Evolutionary conservation across 64 coral and sea anemone genomes (phyloP).

Genomic region (Stichodactyla mertensii): DNA sequence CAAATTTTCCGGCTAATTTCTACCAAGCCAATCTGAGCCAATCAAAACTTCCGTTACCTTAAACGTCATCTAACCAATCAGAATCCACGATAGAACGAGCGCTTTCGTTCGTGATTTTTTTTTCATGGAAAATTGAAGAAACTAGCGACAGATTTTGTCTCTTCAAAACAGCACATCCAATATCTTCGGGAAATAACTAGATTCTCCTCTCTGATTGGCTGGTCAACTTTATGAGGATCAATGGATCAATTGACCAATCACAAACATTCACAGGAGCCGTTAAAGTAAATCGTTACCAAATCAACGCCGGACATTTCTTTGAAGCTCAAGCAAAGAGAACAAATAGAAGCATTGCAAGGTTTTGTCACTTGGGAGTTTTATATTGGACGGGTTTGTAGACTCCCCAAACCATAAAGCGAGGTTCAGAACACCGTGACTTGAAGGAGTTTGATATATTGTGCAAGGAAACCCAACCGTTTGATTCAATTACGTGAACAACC

Average conservation of each 20-base stretch:
- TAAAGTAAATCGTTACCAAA: constrained; percentile 4
- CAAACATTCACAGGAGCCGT: neutral
- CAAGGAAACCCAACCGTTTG: neutral
- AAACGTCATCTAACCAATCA: neutral
- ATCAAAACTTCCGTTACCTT: neutral
- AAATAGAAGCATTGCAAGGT: neutral
- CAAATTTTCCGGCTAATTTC: neutral
- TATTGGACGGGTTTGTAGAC: neutral
- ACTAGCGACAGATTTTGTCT: neutral
- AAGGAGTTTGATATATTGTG: neutral
- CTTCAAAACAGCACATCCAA: neutral
- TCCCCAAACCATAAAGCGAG: neutral
- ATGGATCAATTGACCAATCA: neutral
- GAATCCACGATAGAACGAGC: neutral
- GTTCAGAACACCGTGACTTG: neutral
- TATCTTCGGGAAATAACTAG: neutral
- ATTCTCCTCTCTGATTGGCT: neutral
- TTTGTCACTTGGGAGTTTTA: neutral
- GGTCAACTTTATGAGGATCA: neutral
- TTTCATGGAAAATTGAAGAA: neutral
- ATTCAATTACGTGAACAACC: neutral
- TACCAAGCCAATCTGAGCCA: neutral
- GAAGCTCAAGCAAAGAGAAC: neutral
- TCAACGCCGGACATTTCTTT: neutral
- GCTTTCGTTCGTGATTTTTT: neutral